phyloP scores from a whole-genome alignment of 2,888 invertebrate genomes.

The Malacosoma neustria region DNA sequence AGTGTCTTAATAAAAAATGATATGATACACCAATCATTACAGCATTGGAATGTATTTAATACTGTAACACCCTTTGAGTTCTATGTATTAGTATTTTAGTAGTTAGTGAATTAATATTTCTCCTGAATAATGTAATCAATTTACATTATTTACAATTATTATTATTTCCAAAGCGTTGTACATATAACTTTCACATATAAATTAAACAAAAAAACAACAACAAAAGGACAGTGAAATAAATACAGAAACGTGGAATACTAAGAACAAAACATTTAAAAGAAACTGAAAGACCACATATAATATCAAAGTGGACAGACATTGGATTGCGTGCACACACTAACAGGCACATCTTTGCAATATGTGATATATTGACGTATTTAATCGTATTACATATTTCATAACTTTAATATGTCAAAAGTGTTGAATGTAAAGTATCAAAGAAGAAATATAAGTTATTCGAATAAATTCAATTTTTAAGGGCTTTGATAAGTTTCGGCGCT shows the following conservation, averaged over 20 bases:
- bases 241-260: constrained; percentile 46
- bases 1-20: constrained; percentile 31
- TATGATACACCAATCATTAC: constrained; percentile 27
- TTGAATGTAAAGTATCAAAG: constrained; percentile 50
- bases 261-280: constrained; percentile 38
- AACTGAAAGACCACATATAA: constrained; percentile 71
- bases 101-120: constrained; percentile 24
- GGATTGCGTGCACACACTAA: constrained; percentile 71
- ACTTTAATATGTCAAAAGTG: constrained; percentile 42
- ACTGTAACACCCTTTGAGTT: constrained; percentile 39
- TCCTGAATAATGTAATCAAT: constrained; percentile 2
- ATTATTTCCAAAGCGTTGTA: constrained; percentile 23
- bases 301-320: constrained; percentile 64
- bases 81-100: constrained; percentile 43
- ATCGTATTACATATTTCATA: constrained; percentile 11
- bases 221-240: constrained; percentile 52
- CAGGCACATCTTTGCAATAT: constrained; percentile 59
- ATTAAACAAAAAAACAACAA: constrained; percentile 37
- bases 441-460: constrained; percentile 34
- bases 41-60: constrained; percentile 31
- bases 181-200: constrained; percentile 22
- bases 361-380: constrained; percentile 29
- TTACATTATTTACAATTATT: constrained; percentile 3
- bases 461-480: constrained; percentile 27
- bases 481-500: constrained; percentile 58